phyloP scores from a whole-genome alignment of 2,797 vertebrate genomes.

The Apogon talboti region DNA sequence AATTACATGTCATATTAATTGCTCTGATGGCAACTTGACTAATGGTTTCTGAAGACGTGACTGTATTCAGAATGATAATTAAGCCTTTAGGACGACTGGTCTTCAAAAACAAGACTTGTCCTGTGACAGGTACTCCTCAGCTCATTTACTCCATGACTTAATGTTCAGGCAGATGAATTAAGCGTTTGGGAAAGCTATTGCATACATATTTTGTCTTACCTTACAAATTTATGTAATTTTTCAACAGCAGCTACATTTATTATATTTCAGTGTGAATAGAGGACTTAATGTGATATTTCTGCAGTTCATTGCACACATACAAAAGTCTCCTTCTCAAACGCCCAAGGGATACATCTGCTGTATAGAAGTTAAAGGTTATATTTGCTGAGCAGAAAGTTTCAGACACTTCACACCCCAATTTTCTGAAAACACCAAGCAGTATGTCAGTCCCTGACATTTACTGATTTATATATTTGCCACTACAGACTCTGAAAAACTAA shows the following conservation, averaged over 20 bases:
- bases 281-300: neutral
- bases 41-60: slow-evolving; percentile 1
- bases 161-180: no score
- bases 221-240: no score
- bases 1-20: slow-evolving; percentile 27
- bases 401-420: neutral
- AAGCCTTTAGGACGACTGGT: neutral
- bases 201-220: no score
- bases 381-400: neutral
- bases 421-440: neutral
- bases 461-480: no score
- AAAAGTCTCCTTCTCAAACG: neutral
- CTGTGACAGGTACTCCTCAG: no score
- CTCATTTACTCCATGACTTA: no score
- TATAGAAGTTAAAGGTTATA: slow-evolving; percentile 7
- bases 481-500: no score
- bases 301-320: neutral
- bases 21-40: neutral
- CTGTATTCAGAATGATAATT: neutral
- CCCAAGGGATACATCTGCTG: neutral
- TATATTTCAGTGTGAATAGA: neutral
- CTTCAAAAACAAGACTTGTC: neutral
- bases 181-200: no score
- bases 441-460: neutral
- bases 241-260: neutral